These are phyloP conservation scores for Cydia splendana DNA, from an alignment of 1,140 invertebrate species.

Conservation along the genomic window DNA sequence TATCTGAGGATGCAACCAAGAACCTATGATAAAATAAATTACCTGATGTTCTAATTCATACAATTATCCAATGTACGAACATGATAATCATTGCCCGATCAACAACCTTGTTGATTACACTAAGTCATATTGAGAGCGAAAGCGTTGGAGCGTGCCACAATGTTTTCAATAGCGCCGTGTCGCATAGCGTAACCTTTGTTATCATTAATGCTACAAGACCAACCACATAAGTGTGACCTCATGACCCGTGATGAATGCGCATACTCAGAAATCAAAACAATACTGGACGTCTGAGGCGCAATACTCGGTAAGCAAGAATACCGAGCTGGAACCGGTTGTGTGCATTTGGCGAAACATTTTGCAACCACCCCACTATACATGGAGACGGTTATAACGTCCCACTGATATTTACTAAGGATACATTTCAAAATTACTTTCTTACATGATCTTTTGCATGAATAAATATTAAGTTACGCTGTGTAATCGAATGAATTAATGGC, in stretches of 20 bases:
- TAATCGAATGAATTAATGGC: neutral
- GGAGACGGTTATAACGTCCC: slow-evolving; percentile 14
- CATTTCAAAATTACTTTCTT: slow-evolving; percentile 15
- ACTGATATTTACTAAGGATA: slow-evolving; percentile 23
- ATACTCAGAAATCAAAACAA: slow-evolving; percentile 10
- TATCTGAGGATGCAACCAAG: neutral
- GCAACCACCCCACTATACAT: slow-evolving; percentile 48
- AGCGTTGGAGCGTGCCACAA: slow-evolving; percentile 43
- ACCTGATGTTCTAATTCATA: too few species aligned
- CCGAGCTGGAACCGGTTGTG: slow-evolving; percentile 59
- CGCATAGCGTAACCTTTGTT: slow-evolving; percentile 35
- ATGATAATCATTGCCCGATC: too few species aligned
- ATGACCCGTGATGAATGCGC: neutral
- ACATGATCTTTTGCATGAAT: neutral
- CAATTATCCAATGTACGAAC: too few species aligned
- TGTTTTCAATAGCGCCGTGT: slow-evolving; percentile 41
- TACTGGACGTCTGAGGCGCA: neutral
- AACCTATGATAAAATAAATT: too few species aligned
- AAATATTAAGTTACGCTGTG: neutral
- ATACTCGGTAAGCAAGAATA: neutral
- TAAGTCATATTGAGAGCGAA: slow-evolving; percentile 51
- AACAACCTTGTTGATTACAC: slow-evolving; percentile 14
- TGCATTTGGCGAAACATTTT: slow-evolving; percentile 61
- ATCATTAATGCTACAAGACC: slow-evolving; percentile 10
- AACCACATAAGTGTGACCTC: slow-evolving; percentile 17